Conservation (phyloP, 1,140 invertebrate species). For the Zaprionus inermis region DNA sequence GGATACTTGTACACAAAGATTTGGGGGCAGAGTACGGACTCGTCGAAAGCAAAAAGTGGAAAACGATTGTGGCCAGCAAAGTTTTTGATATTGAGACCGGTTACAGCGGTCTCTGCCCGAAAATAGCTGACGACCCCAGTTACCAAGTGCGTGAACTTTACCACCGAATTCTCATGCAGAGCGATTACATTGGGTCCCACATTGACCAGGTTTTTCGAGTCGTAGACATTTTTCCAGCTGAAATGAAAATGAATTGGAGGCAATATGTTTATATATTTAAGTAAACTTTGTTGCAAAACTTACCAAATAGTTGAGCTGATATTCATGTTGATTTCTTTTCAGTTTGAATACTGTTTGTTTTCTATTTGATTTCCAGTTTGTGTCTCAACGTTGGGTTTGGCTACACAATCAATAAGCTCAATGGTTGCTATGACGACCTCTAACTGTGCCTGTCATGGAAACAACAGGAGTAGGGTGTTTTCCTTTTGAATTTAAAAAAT, state of each 20-base stretch:
- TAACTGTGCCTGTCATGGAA: constrained; percentile 13
- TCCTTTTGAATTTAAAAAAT: too few relatives aligned
- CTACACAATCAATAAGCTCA: constrained; percentile 19
- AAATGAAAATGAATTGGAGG: too few relatives aligned
- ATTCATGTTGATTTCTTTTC: constrained; percentile 52
- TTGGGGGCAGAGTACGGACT: constrained; percentile 44
- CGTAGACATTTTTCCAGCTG: constrained; percentile 58
- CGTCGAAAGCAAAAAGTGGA: constrained; percentile 69
- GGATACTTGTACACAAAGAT: constrained; percentile 73
- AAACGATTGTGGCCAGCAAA: constrained; percentile 69
- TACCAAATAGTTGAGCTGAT: constrained; percentile 62
- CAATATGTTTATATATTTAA: too few relatives aligned
- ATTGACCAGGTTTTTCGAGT: constrained; percentile 40
- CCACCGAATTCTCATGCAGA: constrained; percentile 49
- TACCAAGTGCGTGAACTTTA: constrained; percentile 62
- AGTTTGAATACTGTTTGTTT: not conserved
- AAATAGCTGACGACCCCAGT: constrained; percentile 55
- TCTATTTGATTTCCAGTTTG: not conserved
- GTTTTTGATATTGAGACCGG: constrained; percentile 49
- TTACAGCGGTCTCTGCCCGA: constrained; percentile 57
- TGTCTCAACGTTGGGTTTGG: not conserved
- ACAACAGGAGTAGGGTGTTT: constrained; percentile 1
- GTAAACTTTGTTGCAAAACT: not conserved
- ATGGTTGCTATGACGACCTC: constrained; percentile 44
- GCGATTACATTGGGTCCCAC: constrained; percentile 71